These are phyloP conservation scores for Zaprionus lineosus DNA, from an alignment of 2,888 invertebrate genomes.

Conservation along the genomic window DNA sequence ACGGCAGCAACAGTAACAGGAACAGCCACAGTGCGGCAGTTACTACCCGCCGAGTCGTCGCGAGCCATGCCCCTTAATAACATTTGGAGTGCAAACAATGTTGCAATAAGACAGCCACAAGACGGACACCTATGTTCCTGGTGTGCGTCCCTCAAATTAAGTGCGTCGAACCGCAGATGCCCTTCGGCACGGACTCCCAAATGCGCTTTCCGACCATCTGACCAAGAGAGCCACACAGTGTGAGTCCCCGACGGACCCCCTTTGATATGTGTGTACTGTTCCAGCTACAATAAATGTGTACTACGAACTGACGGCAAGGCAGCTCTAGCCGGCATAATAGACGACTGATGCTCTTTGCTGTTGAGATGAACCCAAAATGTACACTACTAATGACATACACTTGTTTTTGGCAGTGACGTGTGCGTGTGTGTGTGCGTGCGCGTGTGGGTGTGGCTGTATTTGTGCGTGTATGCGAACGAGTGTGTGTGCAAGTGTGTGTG, in stretches of 20 bases:
- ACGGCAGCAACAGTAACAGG: slow-evolving; percentile 24
- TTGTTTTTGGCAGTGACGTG: slow-evolving; percentile 29
- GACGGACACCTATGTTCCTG: too few relatives aligned
- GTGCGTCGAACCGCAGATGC: not conserved
- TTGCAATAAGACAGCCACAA: slow-evolving; percentile 28
- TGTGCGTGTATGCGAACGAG: not conserved
- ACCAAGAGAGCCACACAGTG: too few relatives aligned
- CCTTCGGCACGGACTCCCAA: too few relatives aligned
- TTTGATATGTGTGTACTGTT: not conserved
- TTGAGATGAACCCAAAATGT: slow-evolving; percentile 18
- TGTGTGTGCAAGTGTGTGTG: not conserved
- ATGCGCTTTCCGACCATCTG: too few relatives aligned
- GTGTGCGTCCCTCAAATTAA: too few relatives aligned
- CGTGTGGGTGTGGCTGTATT: not conserved
- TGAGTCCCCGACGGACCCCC: too few relatives aligned
- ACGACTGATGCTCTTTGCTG: not conserved
- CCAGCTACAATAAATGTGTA: slow-evolving; percentile 13
- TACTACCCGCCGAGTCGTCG: slow-evolving; percentile 12
- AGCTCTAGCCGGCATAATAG: not conserved
- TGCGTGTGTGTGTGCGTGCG: not conserved
- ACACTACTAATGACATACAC: slow-evolving; percentile 26
- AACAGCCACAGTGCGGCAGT: too few relatives aligned
- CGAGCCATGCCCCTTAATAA: slow-evolving; percentile 20
- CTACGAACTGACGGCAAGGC: slow-evolving; percentile 9
- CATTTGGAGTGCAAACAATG: slow-evolving; percentile 44